These are phyloP conservation scores for Morinoia aosen DNA, from an alignment of 2,888 invertebrate species.

Conservation along the genomic window DNA sequence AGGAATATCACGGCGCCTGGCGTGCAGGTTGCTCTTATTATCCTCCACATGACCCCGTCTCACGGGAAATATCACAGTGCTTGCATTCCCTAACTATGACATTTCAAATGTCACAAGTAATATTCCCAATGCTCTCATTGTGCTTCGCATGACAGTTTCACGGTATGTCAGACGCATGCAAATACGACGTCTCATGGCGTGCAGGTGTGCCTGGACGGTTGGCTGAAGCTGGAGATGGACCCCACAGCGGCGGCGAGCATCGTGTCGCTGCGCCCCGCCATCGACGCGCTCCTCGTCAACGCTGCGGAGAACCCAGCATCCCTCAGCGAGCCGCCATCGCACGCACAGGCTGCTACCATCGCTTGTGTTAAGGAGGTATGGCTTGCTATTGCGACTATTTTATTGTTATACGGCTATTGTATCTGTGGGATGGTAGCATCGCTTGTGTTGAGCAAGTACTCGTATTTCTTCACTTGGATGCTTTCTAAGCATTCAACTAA, in stretches of 20 bases:
- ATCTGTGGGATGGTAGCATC: neutral
- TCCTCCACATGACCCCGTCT: no score
- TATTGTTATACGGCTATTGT: neutral
- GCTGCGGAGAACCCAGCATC: constrained; percentile 86
- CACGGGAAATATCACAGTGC: no score
- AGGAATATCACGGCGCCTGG: no score
- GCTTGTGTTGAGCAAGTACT: neutral
- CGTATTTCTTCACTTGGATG: neutral
- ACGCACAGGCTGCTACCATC: constrained; percentile 2
- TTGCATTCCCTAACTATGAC: no score
- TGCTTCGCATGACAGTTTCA: no score
- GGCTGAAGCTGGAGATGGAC: constrained; percentile 88
- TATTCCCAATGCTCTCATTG: no score
- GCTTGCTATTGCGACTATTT: neutral
- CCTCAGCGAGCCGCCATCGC: constrained; percentile 73
- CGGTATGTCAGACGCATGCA: neutral
- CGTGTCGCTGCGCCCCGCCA: constrained; percentile 87
- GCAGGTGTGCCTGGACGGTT: constrained; percentile 67
- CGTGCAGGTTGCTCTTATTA: no score
- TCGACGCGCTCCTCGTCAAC: constrained; percentile 87
- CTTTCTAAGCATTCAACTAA: no score
- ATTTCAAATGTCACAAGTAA: no score
- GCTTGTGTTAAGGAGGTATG: constrained; percentile 22
- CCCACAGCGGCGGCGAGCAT: constrained; percentile 84
- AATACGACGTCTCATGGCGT: neutral